phyloP scores from a whole-genome alignment of 2,888 invertebrate genomes.

The Notodonta ziczac region DNA sequence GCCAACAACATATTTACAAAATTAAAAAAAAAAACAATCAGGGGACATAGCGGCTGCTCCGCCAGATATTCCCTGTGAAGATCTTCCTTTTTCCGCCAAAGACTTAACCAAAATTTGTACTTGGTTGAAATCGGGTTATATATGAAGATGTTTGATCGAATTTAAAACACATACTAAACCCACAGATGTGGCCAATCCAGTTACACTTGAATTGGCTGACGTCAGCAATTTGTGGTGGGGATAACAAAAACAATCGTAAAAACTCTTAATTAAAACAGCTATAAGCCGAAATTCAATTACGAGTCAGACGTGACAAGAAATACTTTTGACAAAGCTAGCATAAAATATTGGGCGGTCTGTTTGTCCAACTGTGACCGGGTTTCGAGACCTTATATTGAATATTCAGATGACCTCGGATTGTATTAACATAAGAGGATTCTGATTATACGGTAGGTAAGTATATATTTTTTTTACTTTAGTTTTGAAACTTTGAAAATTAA shows the following conservation, averaged over 20 bases:
- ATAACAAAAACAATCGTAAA: neutral
- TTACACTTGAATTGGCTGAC: no score
- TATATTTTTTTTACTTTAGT: constrained; percentile 5
- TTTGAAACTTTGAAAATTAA: neutral
- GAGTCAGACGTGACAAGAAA: constrained; percentile 17
- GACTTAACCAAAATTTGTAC: no score
- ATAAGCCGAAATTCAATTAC: constrained; percentile 7
- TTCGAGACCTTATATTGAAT: constrained; percentile 25
- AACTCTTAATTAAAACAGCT: neutral
- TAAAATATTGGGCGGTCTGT: constrained; percentile 19
- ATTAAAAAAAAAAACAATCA: no score
- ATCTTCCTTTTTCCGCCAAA: no score
- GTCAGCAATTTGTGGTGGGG: no score
- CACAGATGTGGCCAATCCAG: no score
- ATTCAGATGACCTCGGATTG: constrained; percentile 22
- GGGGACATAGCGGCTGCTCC: no score
- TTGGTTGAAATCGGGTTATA: no score
- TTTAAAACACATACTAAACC: no score
- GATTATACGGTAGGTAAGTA: neutral
- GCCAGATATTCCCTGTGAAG: no score
- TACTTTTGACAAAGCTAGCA: constrained; percentile 20
- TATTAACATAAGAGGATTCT: constrained; percentile 19
- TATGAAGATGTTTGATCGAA: no score
- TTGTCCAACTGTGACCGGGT: constrained; percentile 30
- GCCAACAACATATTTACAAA: no score